Conservation (phyloP, 2,113 vertebrate genomes). For the Garra rufa region DNA sequence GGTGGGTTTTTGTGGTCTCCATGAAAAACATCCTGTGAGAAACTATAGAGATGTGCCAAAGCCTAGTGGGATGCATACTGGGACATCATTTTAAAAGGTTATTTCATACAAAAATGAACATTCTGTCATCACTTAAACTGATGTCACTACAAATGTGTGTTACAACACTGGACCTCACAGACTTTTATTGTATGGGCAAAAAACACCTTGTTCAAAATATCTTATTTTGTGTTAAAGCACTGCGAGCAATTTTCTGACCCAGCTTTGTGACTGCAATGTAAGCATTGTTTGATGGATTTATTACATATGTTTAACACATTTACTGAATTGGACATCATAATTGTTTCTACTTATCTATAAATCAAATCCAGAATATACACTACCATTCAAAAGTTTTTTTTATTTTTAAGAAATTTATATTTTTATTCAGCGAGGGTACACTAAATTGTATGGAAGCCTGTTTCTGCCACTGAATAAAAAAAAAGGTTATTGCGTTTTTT, state of each 20-base stretch:
- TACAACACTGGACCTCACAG: background rate
- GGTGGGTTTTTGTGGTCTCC: constrained; percentile 18
- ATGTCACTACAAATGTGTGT: background rate
- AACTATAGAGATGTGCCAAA: background rate
- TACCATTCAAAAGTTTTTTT: background rate
- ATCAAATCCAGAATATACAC: background rate
- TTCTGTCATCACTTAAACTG: background rate
- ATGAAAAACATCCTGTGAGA: constrained; percentile 48
- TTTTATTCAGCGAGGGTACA: background rate
- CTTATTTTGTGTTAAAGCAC: no score
- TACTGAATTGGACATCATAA: background rate
- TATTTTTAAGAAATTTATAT: background rate
- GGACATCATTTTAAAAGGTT: background rate
- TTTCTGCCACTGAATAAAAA: no score
- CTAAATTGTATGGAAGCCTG: background rate
- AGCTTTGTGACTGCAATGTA: no score
- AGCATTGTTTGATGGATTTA: background rate
- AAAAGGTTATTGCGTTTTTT: no score
- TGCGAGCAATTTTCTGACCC: no score
- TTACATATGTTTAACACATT: no score
- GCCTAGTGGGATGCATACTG: background rate
- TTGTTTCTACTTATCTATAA: background rate
- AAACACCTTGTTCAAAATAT: no score
- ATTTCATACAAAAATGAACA: no score
- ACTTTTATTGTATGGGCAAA: background rate